Evolutionary conservation across 2,797 vertebrate species (phyloP).

Genomic region (Protosalanx chinensis): DNA sequence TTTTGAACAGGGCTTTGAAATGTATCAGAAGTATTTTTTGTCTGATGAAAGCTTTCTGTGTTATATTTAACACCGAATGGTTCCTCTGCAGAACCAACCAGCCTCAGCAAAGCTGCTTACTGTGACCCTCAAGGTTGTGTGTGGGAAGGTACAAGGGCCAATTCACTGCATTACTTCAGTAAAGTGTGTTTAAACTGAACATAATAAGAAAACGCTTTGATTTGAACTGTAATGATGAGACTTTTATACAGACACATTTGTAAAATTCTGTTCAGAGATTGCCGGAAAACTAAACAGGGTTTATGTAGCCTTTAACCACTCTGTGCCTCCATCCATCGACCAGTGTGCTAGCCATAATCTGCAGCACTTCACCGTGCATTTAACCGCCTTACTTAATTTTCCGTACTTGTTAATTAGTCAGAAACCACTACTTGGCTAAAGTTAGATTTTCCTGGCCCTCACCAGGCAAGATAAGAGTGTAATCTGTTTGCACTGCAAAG

Average conservation of each 20-base stretch:
- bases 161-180: too few relatives aligned
- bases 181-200: too few relatives aligned
- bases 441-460: slow-evolving; percentile 1
- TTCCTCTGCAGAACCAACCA: not conserved
- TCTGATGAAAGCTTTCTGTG: not conserved
- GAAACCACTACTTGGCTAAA: slow-evolving; percentile 21
- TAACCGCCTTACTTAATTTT: not conserved
- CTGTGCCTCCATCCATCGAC: not conserved
- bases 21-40: not conserved
- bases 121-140: too few relatives aligned
- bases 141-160: too few relatives aligned
- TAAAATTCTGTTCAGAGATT: too few relatives aligned
- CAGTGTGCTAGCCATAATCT: not conserved
- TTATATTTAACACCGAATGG: not conserved
- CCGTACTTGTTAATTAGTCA: slow-evolving; percentile 24
- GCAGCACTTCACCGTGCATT: not conserved
- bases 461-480: slow-evolving; percentile 73
- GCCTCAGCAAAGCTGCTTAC: not conserved
- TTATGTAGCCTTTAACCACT: too few relatives aligned
- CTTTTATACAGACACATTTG: too few relatives aligned
- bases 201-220: too few relatives aligned
- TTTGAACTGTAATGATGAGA: too few relatives aligned
- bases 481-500: slow-evolving; percentile 77
- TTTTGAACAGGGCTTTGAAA: not conserved
- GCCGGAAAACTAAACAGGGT: too few relatives aligned